These are phyloP conservation scores for Scaptodrosophila latifasciaeformis DNA, from an alignment of 2,888 invertebrate species.

Conservation along the genomic window DNA sequence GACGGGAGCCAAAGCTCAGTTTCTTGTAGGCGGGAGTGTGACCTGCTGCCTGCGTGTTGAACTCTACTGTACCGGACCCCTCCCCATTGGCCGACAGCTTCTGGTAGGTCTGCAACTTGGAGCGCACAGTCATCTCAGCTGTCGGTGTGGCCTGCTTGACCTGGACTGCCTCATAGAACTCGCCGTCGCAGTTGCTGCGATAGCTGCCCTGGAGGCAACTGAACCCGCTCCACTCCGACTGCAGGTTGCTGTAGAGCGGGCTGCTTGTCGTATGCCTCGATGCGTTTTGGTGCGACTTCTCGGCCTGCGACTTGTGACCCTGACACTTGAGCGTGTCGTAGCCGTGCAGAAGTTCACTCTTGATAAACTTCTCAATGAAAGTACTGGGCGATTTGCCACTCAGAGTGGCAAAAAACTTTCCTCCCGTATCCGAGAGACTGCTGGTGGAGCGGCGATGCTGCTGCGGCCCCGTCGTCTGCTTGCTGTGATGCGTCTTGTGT, in stretches of 20 bases:
- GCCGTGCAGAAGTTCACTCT: slow-evolving; percentile 67
- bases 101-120: slow-evolving; percentile 61
- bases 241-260: slow-evolving; percentile 43
- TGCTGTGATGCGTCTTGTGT: slow-evolving; percentile 32
- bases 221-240: slow-evolving; percentile 54
- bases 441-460: slow-evolving; percentile 44
- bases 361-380: slow-evolving; percentile 71
- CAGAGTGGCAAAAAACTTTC: slow-evolving; percentile 58
- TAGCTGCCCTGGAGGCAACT: slow-evolving; percentile 71
- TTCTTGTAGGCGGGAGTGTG: slow-evolving; percentile 52
- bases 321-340: slow-evolving; percentile 66
- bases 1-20: slow-evolving; percentile 53
- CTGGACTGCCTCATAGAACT: slow-evolving; percentile 66
- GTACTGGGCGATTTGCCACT: slow-evolving; percentile 65
- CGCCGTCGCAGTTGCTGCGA: slow-evolving; percentile 68
- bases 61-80: slow-evolving; percentile 57
- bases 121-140: slow-evolving; percentile 51
- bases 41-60: slow-evolving; percentile 55
- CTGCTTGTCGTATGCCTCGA: slow-evolving; percentile 14
- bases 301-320: slow-evolving; percentile 39
- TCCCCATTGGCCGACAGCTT: slow-evolving; percentile 69
- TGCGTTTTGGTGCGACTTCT: slow-evolving; percentile 5
- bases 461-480: slow-evolving; percentile 12
- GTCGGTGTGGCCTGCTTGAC: slow-evolving; percentile 25
- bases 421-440: slow-evolving; percentile 46